Percentiles rank a stretch among this genome's conserved stretches.
phyloP scores from a whole-genome alignment of 1,140 invertebrate genomes.

The Maconellicoccus hirsutus region DNA sequence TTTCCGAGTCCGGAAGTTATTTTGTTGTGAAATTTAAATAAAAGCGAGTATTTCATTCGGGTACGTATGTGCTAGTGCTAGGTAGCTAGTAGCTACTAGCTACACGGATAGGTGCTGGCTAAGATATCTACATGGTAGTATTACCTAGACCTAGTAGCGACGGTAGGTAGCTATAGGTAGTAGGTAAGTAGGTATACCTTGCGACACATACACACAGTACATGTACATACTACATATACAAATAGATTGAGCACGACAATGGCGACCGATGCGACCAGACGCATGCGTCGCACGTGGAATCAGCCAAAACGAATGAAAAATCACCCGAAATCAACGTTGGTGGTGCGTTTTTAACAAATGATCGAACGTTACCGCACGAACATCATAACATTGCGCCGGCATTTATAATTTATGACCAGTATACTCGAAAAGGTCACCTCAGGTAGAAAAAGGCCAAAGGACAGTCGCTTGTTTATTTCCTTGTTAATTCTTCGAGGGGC shows the following conservation, averaged over 20 bases:
- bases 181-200: too few relatives aligned
- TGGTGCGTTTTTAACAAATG: constrained; percentile 8
- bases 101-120: too few relatives aligned
- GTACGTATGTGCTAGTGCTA: too few relatives aligned
- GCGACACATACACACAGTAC: too few relatives aligned
- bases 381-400: constrained; percentile 6
- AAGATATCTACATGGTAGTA: too few relatives aligned
- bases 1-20: constrained; percentile 1
- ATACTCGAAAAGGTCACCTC: constrained; percentile 13
- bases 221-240: too few relatives aligned
- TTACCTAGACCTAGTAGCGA: too few relatives aligned
- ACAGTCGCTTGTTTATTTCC: constrained; percentile 20
- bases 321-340: not conserved
- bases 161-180: too few relatives aligned
- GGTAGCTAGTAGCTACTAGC: too few relatives aligned
- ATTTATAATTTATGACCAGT: constrained; percentile 15
- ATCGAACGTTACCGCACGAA: constrained; percentile 18
- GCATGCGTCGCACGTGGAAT: not conserved
- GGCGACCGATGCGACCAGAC: too few relatives aligned
- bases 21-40: not conserved
- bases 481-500: constrained; percentile 15
- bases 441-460: constrained; percentile 19
- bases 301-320: not conserved
- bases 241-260: too few relatives aligned
- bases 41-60: too few relatives aligned